Evolutionary conservation across 2,113 vertebrate genomes (phyloP), one percentile per base, ranked within the genome.

Genomic region (Riparia riparia): DNA sequence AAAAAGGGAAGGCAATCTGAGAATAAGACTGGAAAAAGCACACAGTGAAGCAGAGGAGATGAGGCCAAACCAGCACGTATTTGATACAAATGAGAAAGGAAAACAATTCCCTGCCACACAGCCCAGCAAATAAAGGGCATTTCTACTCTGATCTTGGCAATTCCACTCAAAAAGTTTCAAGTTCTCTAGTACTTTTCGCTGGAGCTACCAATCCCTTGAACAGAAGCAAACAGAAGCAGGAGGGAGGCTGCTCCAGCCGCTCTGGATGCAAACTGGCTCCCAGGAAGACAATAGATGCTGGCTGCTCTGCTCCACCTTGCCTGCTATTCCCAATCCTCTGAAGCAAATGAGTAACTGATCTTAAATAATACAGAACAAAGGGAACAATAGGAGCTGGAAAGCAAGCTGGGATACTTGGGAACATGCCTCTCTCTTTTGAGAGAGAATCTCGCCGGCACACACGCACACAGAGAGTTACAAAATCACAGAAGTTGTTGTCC

Each of bases 341-440:
- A 86, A 86, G 92, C 92, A 94, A 96, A 94, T 56, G 82, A 94
- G 47, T 78, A 92, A 94, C 92, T 42, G 68, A 93, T 94, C 89
- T 93, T 80, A 94, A 97, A 80, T 89, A 93, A 94, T 57, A 87
- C 71, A 92, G 92, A 96, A 89, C 92, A 97, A 95, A 97, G 92
- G 77, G 83, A 97, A 96, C 81, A 96, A 96, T 28, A 64, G 86
- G 77, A 91, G 83, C 83, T 53, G 91, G 58, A 91, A 82, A 85
- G 84, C 66, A 72, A 95, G 82, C 91, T 2, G 13, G 78, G 93
- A 77, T 95, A 88, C 54, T 86, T 42, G 70, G 82, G 92, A 94
- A 89, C 77, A 28, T 84, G 86, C 28, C 29, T 84, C 64, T 78
- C 58, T 60, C 70, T 83, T 56, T 16, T 17, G n/a, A 77, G 82